phyloP scores from a whole-genome alignment of 2,797 vertebrate species.

The Acrossocheilus fasciatus region DNA sequence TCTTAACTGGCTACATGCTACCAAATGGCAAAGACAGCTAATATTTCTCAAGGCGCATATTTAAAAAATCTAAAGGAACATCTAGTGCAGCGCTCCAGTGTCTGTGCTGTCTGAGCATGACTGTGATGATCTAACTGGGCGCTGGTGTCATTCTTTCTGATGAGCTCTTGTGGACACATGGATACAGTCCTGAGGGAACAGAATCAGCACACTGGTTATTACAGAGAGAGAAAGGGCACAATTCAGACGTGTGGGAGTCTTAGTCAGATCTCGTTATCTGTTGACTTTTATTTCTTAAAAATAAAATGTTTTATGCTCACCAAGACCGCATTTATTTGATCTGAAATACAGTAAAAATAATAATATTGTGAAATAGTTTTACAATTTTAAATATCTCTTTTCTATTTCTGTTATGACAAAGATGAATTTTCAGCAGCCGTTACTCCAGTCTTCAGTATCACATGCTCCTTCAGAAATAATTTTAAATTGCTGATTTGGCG shows the following conservation, averaged over 20 bases:
- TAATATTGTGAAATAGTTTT: not conserved
- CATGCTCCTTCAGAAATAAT: no score
- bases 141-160: constrained; percentile 24
- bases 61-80: constrained; percentile 32
- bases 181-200: constrained; percentile 28
- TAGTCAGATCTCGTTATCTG: not conserved
- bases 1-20: constrained; percentile 10
- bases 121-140: constrained; percentile 25
- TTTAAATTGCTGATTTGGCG: no score
- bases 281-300: not conserved
- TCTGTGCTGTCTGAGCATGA: constrained; percentile 6
- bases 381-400: not conserved
- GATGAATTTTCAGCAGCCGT: no score
- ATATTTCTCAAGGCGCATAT: constrained; percentile 25
- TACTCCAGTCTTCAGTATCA: no score
- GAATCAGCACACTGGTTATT: constrained; percentile 27
- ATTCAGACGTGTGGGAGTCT: constrained; percentile 13
- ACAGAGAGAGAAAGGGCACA: constrained; percentile 30
- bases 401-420: no score
- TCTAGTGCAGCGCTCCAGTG: constrained; percentile 6
- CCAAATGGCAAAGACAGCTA: constrained; percentile 14
- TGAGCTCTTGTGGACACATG: constrained; percentile 31
- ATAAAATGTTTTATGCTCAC: not conserved
- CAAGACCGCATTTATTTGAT: not conserved
- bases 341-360: not conserved